Conservation (phyloP, 2,888 invertebrate species). For the Lacanobia oleracea region DNA sequence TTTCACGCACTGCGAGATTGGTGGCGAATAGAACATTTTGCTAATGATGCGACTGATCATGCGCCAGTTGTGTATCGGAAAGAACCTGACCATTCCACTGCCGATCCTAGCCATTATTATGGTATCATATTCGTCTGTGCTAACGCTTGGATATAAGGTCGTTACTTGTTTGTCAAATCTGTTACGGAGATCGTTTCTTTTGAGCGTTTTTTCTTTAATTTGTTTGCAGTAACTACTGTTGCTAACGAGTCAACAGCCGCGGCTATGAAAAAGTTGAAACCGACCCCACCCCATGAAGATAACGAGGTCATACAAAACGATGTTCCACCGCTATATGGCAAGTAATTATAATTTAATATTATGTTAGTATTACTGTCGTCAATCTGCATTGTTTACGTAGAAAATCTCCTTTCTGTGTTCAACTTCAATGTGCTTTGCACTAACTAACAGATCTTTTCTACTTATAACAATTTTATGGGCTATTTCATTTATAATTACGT, state of each 20-base stretch:
- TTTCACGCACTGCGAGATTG: no score
- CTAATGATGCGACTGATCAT: no score
- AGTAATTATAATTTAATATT: constrained; percentile 41
- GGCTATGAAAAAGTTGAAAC: constrained; percentile 77
- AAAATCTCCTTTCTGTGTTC: constrained; percentile 3
- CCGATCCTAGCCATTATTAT: no score
- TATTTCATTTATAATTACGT: not conserved
- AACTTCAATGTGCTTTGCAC: constrained; percentile 8
- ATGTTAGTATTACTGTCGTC: not conserved
- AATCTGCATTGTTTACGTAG: constrained; percentile 9
- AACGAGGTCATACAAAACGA: constrained; percentile 86
- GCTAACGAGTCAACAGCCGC: constrained; percentile 50
- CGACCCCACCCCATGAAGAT: constrained; percentile 76
- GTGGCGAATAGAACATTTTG: no score
- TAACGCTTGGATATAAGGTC: no score
- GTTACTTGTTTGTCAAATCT: no score
- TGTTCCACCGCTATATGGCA: constrained; percentile 72
- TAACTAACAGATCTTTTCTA: not conserved
- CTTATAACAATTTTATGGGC: not conserved
- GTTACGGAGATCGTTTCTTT: no score
- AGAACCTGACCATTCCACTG: no score
- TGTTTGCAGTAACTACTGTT: constrained; percentile 49
- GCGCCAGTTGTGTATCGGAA: no score
- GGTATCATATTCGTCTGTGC: no score
- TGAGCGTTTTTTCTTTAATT: no score